Conservation (phyloP, 1,140 invertebrate genomes). For the Mercenaria mercenaria region DNA sequence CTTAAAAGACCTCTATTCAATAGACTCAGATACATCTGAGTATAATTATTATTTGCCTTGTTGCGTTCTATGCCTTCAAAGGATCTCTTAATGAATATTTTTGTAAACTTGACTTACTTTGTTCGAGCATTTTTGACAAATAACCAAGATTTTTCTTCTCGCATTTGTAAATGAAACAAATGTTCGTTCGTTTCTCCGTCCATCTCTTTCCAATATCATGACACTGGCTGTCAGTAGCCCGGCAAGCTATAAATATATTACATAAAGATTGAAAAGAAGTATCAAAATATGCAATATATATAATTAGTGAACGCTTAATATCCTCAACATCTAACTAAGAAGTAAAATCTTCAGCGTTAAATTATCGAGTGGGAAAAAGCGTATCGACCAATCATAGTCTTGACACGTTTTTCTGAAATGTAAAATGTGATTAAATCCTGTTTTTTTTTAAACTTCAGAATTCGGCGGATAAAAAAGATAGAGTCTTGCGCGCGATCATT, state of each 20-base stretch:
- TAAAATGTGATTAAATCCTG: too few relatives aligned
- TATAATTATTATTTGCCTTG: too few relatives aligned
- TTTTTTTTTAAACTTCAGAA: too few relatives aligned
- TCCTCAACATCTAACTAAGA: neutral
- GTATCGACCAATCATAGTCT: neutral
- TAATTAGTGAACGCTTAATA: neutral
- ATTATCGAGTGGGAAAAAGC: neutral
- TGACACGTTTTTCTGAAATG: neutral
- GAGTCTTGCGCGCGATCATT: too few relatives aligned
- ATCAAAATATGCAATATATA: neutral
- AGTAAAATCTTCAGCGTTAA: neutral
- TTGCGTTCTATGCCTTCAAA: too few relatives aligned
- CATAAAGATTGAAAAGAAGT: neutral
- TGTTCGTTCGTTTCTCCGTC: neutral
- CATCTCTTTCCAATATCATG: neutral
- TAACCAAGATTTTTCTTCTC: constrained; percentile 10
- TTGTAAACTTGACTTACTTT: constrained; percentile 24
- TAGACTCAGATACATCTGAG: neutral
- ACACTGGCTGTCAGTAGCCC: neutral
- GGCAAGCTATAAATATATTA: constrained; percentile 41
- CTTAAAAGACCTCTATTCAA: too few relatives aligned
- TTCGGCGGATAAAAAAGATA: too few relatives aligned
- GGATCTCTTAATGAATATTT: neutral
- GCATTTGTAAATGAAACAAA: constrained; percentile 37
- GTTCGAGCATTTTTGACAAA: constrained; percentile 36